Evolutionary conservation across 2,113 vertebrate genomes (phyloP), one percentile per base, ranked within the genome.

Genomic region (Ibidorhyncha struthersii): DNA sequence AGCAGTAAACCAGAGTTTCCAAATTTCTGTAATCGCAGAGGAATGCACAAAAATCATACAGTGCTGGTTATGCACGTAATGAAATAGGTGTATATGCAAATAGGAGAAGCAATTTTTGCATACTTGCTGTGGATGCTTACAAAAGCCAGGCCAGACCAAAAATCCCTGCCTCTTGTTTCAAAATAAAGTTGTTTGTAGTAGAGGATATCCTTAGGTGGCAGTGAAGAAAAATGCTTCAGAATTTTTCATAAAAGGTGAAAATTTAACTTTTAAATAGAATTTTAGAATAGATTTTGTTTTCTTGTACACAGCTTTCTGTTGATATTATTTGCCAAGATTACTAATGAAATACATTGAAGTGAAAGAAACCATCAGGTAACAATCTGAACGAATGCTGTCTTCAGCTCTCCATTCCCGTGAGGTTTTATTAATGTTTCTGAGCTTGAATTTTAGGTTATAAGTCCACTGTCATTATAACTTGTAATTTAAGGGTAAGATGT

Each of bases 321-420:
- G 34, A 5, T 70, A 2, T 4, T 47, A 1, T 72, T 72, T 88
- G 26, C 22, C 12, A 30, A 4, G 43, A 12, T 58, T 16, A 23
- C 2, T 40, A 18, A 30, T 2, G 1, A 34, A 53, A 15, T 23
- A 12, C 1, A 5, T 4, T 58, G 30, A 32, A 80, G 21, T 76
- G 45, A 56, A 88, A 52, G 66, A 65, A 69, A 30, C 14, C 12
- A n/a, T 17, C 19, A 73, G 16, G 32, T 70, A 41, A 14, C 8
- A 6, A 14, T 49, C 30, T 74, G 73, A 74, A 38, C 38, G 23
- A 88, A 40, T 61, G 5, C 36, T n/a, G 4, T 38, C 5, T 32
- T 77, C 17, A 19, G 30, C 18, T 70, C 7, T n/a, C 9, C 1
- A 0, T 63, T 85, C 23, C 34, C 1, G 1, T 70, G 69, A 71